phyloP scores from a whole-genome alignment of 2,888 invertebrate genomes.

The Nephrotoma appendiculata region DNA sequence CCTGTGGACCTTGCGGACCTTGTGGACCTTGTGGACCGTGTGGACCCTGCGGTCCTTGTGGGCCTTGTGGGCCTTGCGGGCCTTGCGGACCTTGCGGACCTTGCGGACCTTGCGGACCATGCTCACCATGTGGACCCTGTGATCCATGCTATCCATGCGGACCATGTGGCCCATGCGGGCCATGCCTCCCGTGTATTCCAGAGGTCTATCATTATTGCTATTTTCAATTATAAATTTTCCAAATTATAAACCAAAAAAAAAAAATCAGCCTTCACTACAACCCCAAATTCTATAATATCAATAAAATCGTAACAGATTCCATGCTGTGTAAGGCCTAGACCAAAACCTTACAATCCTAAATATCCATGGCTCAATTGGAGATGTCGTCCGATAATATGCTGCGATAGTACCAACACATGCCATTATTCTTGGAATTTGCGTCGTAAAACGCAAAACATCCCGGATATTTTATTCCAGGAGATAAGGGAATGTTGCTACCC shows the following conservation, averaged over 20 bases:
- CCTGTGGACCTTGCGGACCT: slow-evolving; percentile 17
- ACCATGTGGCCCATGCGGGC: slow-evolving; percentile 15
- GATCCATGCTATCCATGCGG: slow-evolving; percentile 16
- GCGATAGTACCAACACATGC: slow-evolving; percentile 6
- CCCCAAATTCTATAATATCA: not conserved
- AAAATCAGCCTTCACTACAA: not conserved
- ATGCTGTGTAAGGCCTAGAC: not conserved
- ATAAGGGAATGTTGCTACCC: slow-evolving; percentile 4
- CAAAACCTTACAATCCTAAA: not conserved
- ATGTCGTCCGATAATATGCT: slow-evolving; percentile 7
- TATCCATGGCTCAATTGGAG: slow-evolving; percentile 8
- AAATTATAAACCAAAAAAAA: not conserved
- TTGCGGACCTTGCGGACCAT: slow-evolving; percentile 15
- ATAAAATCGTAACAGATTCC: not conserved
- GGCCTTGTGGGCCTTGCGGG: slow-evolving; percentile 8
- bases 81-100: slow-evolving; percentile 9
- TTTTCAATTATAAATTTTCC: not conserved
- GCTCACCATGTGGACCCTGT: slow-evolving; percentile 15
- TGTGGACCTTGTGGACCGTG: slow-evolving; percentile 13
- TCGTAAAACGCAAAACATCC: slow-evolving; percentile 5
- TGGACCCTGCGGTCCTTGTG: slow-evolving; percentile 10
- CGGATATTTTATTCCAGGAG: slow-evolving; percentile 7
- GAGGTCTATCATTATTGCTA: slow-evolving; percentile 2
- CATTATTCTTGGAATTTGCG: slow-evolving; percentile 8
- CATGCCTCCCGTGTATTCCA: slow-evolving; percentile 12